A percentile compares a stretch with the other conserved stretches of the same genome.
These are phyloP conservation scores for Aphelocoma californica DNA, from an alignment of 2,797 vertebrate species.

Conservation along the genomic window DNA sequence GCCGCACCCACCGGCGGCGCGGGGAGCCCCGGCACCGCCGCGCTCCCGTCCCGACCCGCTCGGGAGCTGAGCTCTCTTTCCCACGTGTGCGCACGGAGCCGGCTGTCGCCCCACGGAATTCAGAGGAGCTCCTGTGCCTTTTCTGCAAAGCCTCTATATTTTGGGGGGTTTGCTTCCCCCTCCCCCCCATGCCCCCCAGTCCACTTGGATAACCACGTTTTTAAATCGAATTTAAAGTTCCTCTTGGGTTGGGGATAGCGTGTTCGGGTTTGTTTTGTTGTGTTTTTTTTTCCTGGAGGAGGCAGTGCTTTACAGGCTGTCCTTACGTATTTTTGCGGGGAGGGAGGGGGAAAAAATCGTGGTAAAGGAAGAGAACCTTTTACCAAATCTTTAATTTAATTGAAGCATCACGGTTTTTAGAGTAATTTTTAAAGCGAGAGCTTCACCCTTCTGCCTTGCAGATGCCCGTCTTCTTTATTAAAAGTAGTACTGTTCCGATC, in stretches of 20 bases:
- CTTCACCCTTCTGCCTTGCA: background rate
- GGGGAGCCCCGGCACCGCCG: background rate
- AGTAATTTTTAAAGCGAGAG: background rate
- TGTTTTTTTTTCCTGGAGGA: background rate
- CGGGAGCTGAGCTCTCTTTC: background rate
- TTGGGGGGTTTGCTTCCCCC: too few relatives aligned
- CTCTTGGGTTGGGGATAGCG: accelerated
- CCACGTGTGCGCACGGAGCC: background rate
- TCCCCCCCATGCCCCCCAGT: too few relatives aligned
- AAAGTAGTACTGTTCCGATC: background rate
- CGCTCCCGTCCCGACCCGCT: background rate
- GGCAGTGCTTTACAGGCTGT: background rate
- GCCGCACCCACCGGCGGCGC: background rate
- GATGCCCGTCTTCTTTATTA: background rate
- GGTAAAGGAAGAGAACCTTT: background rate
- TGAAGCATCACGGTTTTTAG: background rate
- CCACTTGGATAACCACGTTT: background rate
- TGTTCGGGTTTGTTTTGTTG: background rate
- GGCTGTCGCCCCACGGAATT: accelerated
- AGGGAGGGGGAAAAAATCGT: background rate
- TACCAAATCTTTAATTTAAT: background rate
- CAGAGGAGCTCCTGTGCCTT: background rate
- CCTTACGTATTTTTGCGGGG: background rate
- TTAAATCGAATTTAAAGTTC: background rate
- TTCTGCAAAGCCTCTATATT: background rate